These are phyloP conservation scores for Pontoporia blainvillei DNA, from an alignment of 2,113 vertebrate species.

Conservation along the genomic window DNA sequence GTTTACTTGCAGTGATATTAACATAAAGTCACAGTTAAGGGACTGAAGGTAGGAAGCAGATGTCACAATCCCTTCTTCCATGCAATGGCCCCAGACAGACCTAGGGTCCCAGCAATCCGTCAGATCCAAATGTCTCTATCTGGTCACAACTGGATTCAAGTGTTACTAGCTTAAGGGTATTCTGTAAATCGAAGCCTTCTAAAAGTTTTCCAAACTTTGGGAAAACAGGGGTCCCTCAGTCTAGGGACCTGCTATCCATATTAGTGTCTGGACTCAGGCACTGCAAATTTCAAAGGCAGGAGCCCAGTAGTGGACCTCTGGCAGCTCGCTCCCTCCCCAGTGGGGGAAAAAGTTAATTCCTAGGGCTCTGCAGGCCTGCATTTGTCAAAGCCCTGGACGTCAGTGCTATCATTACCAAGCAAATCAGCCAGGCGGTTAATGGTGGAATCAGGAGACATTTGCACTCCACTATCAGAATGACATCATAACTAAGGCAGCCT, in stretches of 20 bases:
- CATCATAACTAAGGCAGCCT: slow-evolving; percentile 92
- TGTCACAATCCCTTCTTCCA: slow-evolving; percentile 40
- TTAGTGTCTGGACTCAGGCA: background rate
- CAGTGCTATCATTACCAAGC: slow-evolving; percentile 90
- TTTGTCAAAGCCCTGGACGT: slow-evolving; percentile 86
- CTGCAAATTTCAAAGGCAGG: slow-evolving; percentile 31
- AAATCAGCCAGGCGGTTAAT: slow-evolving; percentile 92
- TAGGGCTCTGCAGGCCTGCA: slow-evolving; percentile 80
- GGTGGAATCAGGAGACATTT: slow-evolving; percentile 93
- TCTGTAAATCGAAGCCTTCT: slow-evolving; percentile 61
- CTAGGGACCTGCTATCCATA: background rate
- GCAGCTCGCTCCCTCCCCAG: slow-evolving; percentile 67
- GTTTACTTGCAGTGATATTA: slow-evolving; percentile 72
- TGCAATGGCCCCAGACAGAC: slow-evolving; percentile 36
- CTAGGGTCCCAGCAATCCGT: background rate
- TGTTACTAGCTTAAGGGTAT: slow-evolving; percentile 50
- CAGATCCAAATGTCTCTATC: slow-evolving; percentile 23
- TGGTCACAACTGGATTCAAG: background rate
- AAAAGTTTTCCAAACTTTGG: slow-evolving; percentile 69
- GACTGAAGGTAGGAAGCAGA: slow-evolving; percentile 60
- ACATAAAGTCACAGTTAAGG: slow-evolving; percentile 71
- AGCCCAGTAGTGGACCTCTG: slow-evolving; percentile 45
- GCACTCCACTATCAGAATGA: slow-evolving; percentile 90
- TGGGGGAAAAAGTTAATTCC: slow-evolving; percentile 82
- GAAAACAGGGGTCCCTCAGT: background rate